Evolutionary conservation across 2,888 invertebrate species (phyloP), one percentile per base, ranked within the genome.

Genomic region (Brachyopa scutellaris): DNA sequence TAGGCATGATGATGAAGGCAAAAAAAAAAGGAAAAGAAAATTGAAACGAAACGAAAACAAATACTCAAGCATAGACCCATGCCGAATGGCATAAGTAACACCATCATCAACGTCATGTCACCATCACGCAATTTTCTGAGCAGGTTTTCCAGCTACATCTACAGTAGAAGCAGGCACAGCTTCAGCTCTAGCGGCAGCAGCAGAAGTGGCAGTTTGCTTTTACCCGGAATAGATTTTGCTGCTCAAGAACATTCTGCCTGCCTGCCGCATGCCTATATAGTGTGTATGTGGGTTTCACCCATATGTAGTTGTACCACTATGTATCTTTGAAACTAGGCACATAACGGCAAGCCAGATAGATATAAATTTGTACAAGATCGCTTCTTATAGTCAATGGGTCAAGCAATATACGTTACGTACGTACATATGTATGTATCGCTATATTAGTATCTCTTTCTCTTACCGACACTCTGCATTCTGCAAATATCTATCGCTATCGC

Each of bases 331-430:
- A 76, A 82, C 76, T 76, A 82, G 76, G 64, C 80, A 82, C 59
- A 62, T 82, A 82, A 82, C 80, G 80, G 80, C 70, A 82, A 82
- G 80, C 57, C 64, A 70, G 76, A 70, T 70, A 70, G 76, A 76
- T 76, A 64, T 64, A 82, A 76, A 82, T 76, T 82, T 82, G 80
- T 82, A 70, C 80, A 76, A 76, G 80, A 82, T 82, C 76, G 80
- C 80, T 82, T 66, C 80, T 82, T 82, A 82, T 82, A 82, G 76
- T 82, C 80, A 82, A 76, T 82, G 80, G 80, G 80, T 82, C 80
- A 82, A 82, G 76, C 76, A 11, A n/a, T 6, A 7, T 47, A 19
- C 23, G 23, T 19, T 61, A 80, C 55, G 80, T 55, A 67, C 59
- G 53, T 40, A 51, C 55, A 53, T 72, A 64, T 59, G 53, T 62